Conservation (phyloP, 2,113 vertebrate genomes). For the Kryptolebias marmoratus region DNA sequence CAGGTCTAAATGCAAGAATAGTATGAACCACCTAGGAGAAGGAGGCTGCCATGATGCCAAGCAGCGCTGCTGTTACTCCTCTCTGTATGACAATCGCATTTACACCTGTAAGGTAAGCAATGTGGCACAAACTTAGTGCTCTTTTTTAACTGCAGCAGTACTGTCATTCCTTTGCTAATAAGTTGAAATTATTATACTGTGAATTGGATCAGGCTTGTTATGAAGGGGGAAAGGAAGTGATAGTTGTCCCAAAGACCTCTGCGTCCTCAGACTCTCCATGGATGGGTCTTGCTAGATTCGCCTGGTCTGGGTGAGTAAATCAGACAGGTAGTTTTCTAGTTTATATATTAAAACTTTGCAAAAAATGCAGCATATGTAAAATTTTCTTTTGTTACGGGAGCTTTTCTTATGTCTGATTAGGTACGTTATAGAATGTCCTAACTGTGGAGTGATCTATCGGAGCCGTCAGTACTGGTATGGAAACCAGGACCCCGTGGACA, state of each 20-base stretch:
- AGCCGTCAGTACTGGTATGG: conserved; percentile 99
- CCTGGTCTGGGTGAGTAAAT: conserved; percentile 96
- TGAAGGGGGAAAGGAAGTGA: conserved; percentile 94
- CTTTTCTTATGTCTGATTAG: conserved; percentile 70
- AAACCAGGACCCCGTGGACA: conserved; percentile 98
- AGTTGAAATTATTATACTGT: conserved; percentile 13
- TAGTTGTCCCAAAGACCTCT: conserved; percentile 97
- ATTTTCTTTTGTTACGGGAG: neutral
- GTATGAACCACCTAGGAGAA: conserved; percentile 96
- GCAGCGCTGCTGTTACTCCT: conserved; percentile 94
- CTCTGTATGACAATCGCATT: conserved; percentile 95
- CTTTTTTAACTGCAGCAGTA: neutral
- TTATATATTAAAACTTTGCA: neutral
- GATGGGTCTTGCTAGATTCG: conserved; percentile 97
- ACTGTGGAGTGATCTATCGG: conserved; percentile 95
- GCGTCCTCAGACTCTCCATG: conserved; percentile 98
- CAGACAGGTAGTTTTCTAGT: neutral
- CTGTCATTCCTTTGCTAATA: neutral
- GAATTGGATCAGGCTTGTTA: conserved; percentile 89
- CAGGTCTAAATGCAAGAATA: conserved; percentile 96
- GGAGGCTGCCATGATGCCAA: conserved; percentile 89
- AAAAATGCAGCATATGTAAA: neutral
- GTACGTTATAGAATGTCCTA: conserved; percentile 97
- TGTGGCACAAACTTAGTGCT: neutral
- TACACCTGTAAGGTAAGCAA: conserved; percentile 94